These are phyloP conservation scores for Yponomeuta evonymella DNA, from an alignment of 2,888 invertebrate genomes.

Conservation along the genomic window DNA sequence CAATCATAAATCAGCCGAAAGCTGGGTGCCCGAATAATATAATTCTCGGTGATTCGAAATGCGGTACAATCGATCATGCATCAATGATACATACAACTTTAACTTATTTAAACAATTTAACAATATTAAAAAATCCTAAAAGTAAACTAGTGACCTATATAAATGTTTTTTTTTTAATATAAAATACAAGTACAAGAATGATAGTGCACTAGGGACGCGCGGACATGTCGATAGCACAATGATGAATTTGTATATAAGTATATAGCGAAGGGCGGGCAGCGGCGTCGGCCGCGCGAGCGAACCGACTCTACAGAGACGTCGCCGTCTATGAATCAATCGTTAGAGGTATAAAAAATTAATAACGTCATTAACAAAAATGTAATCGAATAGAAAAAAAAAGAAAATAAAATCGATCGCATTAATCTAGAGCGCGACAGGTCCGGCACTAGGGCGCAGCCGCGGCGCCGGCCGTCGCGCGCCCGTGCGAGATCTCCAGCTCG, in stretches of 20 bases:
- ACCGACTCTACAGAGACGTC: constrained; percentile 19
- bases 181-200: constrained; percentile 55
- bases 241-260: constrained; percentile 34
- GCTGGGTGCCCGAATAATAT: constrained; percentile 65
- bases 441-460: constrained; percentile 58
- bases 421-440: constrained; percentile 43
- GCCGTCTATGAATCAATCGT: constrained; percentile 25
- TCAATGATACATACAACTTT: constrained; percentile 70
- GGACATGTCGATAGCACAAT: constrained; percentile 35
- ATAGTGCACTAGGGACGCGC: constrained; percentile 53
- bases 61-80: constrained; percentile 65
- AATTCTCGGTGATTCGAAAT: constrained; percentile 59
- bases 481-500: constrained; percentile 88
- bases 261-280: constrained; percentile 27
- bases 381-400: constrained; percentile 70
- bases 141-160: constrained; percentile 67
- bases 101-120: constrained; percentile 74
- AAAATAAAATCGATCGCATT: constrained; percentile 65
- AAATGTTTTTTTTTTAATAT: constrained; percentile 41
- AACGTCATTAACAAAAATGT: constrained; percentile 71
- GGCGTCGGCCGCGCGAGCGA: constrained; percentile 30
- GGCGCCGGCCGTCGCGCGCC: constrained; percentile 20
- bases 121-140: constrained; percentile 68
- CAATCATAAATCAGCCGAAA: constrained; percentile 67
- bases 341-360: constrained; percentile 63